Base-by-base conservation (phyloP, 1,140 invertebrate species). In the Drosophila sucinea region DNA sequence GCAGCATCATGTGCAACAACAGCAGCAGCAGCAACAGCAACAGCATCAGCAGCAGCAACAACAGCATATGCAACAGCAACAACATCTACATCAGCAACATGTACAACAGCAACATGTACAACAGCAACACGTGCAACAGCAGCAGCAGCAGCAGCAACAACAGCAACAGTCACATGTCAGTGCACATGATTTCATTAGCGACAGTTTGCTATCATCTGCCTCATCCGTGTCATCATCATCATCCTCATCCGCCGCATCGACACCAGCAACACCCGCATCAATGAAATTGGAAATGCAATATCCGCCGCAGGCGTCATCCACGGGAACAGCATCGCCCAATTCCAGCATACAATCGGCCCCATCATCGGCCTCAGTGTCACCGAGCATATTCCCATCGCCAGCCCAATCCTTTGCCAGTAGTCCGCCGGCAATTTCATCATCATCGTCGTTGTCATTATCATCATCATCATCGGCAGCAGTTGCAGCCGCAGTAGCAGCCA, bases 261-360 rank as follows among this genome's bases (percentile, higher is more conserved):
- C 72, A 55, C 17, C 60, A 54, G 47, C 60, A 66, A 74, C 70
- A 64, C 67, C 56, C 65, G 25, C 58, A 51, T 55, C 75, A 65
- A 87, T 91, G 90, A 91, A 91, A 68, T 64, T 91, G 86, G 90
- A 91, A 73, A 84, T 91, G 70, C 86, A 87, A 70, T 92, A 92
- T 83, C 91, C 91, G 68, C 79, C 87, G 57, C 91, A 91, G 69
- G 76, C 91, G 60, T 92, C 91, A 38, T 92, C 91, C 29, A 92
- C 91, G 7, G 91, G 91, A 44, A 91, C 89, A n/a, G 89, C 79
- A 17, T 91, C 91, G 41, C 83, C 91, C 17, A 91, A 91, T 35
- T 92, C 91, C 11, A 92, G 89, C 67, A 77, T 89, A 60, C 90
- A 89, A 17, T 91, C 90, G 69, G 86, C 86, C 0, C 80, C 85